phyloP scores from a whole-genome alignment of 2,113 vertebrate species.

The Dunckerocampus dactyliophorus region DNA sequence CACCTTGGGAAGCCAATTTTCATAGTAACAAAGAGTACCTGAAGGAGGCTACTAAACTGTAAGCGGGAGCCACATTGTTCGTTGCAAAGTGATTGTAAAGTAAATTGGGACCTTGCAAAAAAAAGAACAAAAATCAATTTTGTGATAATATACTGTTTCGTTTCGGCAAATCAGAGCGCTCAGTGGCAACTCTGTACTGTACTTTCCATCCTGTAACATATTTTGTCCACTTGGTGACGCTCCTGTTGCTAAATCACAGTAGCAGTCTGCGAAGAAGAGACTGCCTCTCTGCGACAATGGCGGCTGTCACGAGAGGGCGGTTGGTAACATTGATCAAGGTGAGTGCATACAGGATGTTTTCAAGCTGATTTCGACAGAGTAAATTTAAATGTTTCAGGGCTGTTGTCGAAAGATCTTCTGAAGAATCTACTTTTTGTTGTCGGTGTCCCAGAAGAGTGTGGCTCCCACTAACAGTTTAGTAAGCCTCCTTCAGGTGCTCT shows the following conservation, averaged over 20 bases:
- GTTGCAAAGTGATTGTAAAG: no score
- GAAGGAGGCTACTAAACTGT: neutral
- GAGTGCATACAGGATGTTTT: slow-evolving; percentile 28
- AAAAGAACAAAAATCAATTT: no score
- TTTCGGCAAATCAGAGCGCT: no score
- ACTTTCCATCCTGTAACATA: neutral
- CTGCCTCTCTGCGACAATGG: slow-evolving; percentile 50
- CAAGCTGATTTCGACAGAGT: neutral
- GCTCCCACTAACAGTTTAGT: neutral
- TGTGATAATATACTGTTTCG: no score
- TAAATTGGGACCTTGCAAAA: no score
- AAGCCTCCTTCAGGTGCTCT: neutral
- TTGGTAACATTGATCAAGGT: slow-evolving; percentile 73
- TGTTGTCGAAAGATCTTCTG: no score
- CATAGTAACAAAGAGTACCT: neutral
- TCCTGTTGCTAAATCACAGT: neutral
- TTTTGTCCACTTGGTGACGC: neutral
- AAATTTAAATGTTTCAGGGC: no score
- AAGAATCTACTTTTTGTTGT: neutral
- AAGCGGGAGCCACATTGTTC: no score
- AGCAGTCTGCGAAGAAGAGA: neutral
- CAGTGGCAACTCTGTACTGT: no score
- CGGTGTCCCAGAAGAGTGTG: neutral
- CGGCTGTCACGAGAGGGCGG: slow-evolving; percentile 63
- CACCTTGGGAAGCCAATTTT: neutral